Evolutionary conservation across 2,888 invertebrate genomes (phyloP), one percentile per base, ranked within the genome.

Genomic region (Apotomis capreana): DNA sequence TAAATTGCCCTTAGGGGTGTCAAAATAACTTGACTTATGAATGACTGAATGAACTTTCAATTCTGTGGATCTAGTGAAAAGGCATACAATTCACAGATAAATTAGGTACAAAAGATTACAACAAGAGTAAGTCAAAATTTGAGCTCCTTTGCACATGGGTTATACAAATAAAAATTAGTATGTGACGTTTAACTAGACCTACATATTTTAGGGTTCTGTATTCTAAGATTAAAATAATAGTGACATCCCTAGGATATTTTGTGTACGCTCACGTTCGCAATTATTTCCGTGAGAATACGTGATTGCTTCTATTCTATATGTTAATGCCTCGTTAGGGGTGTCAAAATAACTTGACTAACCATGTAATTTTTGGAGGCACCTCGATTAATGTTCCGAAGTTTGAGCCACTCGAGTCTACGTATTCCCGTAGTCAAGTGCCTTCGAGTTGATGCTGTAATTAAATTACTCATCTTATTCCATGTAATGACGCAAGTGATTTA

Each of bases 381-480:
- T 59, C 59, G 57, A 61, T 61, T 63, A 60, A 65, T 8, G 49
- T 44, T 57, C 44, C 75, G 75, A 80, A 79, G 74, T 77, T 79
- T 74, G 75, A 78, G 78, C 77, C 75, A 77, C 78, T 77, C 75
- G 77, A 75, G 78, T 77, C 78, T 79, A 76, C 77, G 69, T 79
- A 80, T 78, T 75, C 78, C 75, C 74, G 74, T 75, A 76, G 78
- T 80, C 76, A 75, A 81, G 79, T 78, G 80, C 78, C 75, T 76
- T 80, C 78, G 80, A 84, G 83, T 84, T 84, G 87, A 84, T 84
- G 84, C 79, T 80, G 84, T 87, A 87, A 89, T 87, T 87, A 84
- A 87, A 88, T 89, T 87, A 87, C 80, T 79, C 80, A 76, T 79
- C 83, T 81, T 80, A 83, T 84, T 85, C 80, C 76, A 81, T 77